Base-by-base conservation (phyloP, 2,888 invertebrate species). In the Bedellia somnulentella region DNA sequence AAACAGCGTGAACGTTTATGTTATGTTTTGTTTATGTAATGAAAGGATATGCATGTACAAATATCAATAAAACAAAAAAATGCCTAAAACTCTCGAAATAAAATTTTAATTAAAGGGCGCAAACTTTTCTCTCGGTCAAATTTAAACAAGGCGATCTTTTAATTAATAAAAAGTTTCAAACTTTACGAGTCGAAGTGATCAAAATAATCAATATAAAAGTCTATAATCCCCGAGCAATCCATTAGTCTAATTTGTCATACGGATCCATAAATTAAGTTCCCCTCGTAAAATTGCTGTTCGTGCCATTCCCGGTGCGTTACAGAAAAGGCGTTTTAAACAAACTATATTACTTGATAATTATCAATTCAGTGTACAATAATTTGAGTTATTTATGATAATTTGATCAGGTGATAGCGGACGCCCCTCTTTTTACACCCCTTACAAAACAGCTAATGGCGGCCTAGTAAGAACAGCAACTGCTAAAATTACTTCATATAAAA, bases 271-370 rank as follows among this genome's bases (percentile, higher is more conserved):
- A 68, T 68, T 61, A 61, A 44, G 34, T 43, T 40, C 58, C 61
- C 57, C 57, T 47, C 44, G 44, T 49, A 53, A 59, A 54, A 56
- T 48, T 42, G 39, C 45, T 41, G 38, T 42, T 45, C 40, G 43
- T n/a, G n/a, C n/a, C n/a, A n/a, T n/a, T n/a, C n/a, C n/a, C n/a
- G n/a, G 39, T 48, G 42, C 39, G 44, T 47, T 40, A 47, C 49
- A 52, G 52, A 48, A 59, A 59, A 60, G 57, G 59, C 54, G 51
- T 61, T 62, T 68, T 64, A 68, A 66, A 63, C 57, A 64, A 68
- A 67, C 63, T 58, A 58, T 52, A 61, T 70, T 68, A 60, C 54
- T 46, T 47, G 51, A 46, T 64, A 62, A 67, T 61, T 58, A 57
- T 49, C 60, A 59, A 63, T 66, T 58, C 49, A 43, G 49, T 42